Base-by-base conservation (phyloP, 2,888 invertebrate genomes). In the Heteropelma amictum region DNA sequence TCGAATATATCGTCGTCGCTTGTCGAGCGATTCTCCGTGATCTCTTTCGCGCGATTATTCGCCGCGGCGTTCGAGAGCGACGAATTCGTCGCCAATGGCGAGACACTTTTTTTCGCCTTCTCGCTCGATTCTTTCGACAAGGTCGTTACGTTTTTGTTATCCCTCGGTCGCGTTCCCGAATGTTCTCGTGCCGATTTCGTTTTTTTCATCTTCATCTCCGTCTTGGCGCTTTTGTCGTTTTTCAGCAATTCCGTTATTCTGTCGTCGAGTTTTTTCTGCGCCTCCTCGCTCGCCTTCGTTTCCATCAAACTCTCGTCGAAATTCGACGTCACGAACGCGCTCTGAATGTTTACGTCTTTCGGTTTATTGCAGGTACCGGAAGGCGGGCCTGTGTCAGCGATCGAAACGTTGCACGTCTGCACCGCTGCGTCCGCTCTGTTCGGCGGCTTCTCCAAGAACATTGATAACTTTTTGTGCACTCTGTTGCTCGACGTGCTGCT, bases 341-440 rank as follows among this genome's bases (percentile, higher is more conserved):
- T 79, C 49, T 73, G 79, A 12, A 77, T 73, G 47, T 73, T 19
- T 7, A 7, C 53, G 12, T 64, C 63, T 26, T 69, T 68, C 10
- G 40, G 8, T n/a, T 40, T 7, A 19, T 33, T 23, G 12, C 47
- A 53, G 53, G 56, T 51, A 14, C n/a, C n/a, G n/a, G n/a, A n/a
- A n/a, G n/a, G n/a, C n/a, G n/a, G n/a, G n/a, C n/a, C n/a, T n/a
- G n/a, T n/a, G n/a, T n/a, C n/a, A n/a, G n/a, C n/a, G n/a, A n/a
- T n/a, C n/a, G n/a, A n/a, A n/a, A n/a, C 78, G 1, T 78, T 77
- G 51, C 58, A 78, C 5, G 86, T 86, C 73, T 86, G 86, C 12
- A 85, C 80, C 7, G 76, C 84, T n/a, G 77, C 76, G 26, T 85
- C 82, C 17, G 78, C 58, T 71, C 78, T 85, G 28, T 72, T 67